These are phyloP conservation scores for Hylia prasina DNA, from an alignment of 2,113 vertebrate genomes.

Conservation along the genomic window DNA sequence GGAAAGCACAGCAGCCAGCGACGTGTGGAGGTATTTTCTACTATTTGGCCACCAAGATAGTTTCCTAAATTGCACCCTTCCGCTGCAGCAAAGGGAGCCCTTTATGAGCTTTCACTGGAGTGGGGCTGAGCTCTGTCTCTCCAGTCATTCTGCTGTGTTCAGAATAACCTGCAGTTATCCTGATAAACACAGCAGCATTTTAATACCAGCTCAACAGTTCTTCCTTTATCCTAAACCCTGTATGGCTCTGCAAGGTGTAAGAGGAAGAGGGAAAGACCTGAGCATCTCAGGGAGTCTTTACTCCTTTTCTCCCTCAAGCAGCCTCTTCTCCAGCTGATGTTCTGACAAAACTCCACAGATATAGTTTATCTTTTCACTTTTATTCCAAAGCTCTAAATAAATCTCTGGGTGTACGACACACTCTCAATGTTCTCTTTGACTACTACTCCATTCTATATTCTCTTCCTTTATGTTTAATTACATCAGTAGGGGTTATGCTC, in stretches of 20 bases:
- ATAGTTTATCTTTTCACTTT: neutral
- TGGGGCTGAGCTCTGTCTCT: neutral
- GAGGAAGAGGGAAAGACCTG: neutral
- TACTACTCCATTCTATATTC: neutral
- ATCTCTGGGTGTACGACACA: neutral
- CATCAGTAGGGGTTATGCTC: neutral
- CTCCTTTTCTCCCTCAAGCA: accelerated
- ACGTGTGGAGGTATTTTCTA: neutral
- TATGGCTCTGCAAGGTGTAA: neutral
- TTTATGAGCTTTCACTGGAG: neutral
- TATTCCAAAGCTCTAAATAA: neutral
- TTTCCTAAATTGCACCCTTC: neutral
- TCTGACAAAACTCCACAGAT: neutral
- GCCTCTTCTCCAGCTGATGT: neutral
- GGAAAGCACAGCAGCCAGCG: neutral
- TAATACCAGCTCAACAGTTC: neutral
- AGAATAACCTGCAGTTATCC: neutral
- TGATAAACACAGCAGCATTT: neutral
- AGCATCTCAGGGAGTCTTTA: neutral
- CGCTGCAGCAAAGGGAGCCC: neutral
- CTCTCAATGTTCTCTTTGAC: neutral
- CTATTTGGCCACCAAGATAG: neutral
- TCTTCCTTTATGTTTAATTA: neutral
- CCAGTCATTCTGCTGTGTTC: neutral
- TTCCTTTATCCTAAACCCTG: neutral